Base-by-base conservation (phyloP, 1,140 invertebrate genomes). In the Pinna nobilis region DNA sequence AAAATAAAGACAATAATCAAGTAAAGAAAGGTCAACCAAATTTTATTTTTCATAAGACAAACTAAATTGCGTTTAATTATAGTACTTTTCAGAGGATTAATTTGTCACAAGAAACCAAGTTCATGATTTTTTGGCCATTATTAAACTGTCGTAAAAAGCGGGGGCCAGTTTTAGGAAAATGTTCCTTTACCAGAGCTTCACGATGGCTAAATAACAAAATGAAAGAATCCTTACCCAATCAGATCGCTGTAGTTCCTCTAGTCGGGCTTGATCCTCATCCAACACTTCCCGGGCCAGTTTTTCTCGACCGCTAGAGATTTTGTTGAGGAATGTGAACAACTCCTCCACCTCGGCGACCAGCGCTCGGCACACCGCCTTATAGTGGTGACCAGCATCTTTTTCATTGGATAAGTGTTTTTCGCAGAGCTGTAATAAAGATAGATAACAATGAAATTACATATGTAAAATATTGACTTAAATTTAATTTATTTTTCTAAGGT, bases 341-440 rank as follows among this genome's bases (percentile, higher is more conserved):
- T 98, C 96, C 32, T 96, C 89, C 18, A 95, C 94, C 90, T 99
- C 97, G 1, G 95, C 93, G 25, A 97, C 95, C 74, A 98, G 91
- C 28, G 96, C 96, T 65, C 95, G 91, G 87, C 96, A 96, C 47
- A 98, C 96, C 57, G 96, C 95, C 83, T 93, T 93, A 90, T 97
- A 98, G 90, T 98, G 96, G 50, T 92, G 91, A 82, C 95, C 94
- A 0, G 94, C 93, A 73, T 91, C 90, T 20, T 86, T 83, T 1
- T 89, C 89, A 64, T 88, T 91, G 39, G 92, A 91, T 23, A 93
- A 88, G 84, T 94, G 94, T 76, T 90, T 91, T 6, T 90, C 90
- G 87, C 94, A 96, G 25, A 92, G 88, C 94, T 94, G 89, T 15
- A 87, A 88, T 61, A 82, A 75, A 84, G 47, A 75, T 3, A 57